Base-by-base conservation (phyloP, 2,113 vertebrate genomes). In the Perca schrenkii region DNA sequence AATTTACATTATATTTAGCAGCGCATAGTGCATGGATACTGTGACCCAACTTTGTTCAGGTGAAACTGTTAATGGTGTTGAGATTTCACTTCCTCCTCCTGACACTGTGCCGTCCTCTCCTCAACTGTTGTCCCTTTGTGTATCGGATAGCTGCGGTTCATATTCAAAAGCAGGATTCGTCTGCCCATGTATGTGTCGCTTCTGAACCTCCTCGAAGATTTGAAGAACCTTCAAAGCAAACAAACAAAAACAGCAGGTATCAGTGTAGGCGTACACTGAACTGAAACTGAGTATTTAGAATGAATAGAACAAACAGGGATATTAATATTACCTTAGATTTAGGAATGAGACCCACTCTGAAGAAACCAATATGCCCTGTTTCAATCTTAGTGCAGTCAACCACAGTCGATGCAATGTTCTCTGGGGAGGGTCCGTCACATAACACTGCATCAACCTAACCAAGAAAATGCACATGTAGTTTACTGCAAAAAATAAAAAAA, bases 321-420 rank as follows among this genome's bases (percentile, higher is more conserved):
- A 7, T 69, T 40, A 49, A n/a, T 67, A 13, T 46, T 92, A 98
- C 97, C 97, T 97, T 95, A 5, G 96, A 95, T 86, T 97, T 97
- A 31, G 97, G 96, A 86, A 98, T 92, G 70, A 97, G 93, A 3
- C 97, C 97, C 0, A 97, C 96, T 79, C 97, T 95, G 89, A 97
- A 98, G 93, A 98, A 98, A 0, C 96, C 96, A 6, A 98, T 94
- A 22, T 91, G 93, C 7, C 97, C 97, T 0, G 89, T 95, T 70
- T 97, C 94, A 0, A 98, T 97, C 85, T 96, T 97, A 61, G 97
- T 98, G 90, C 97, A 98, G 92, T 98, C 96, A n/a, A 98, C 96
- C 12, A 98, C 97, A 0, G 97, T 98, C 54, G 97, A 98, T 43
- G 97, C 97, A 43, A 97, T 95, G 70, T 97, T 98, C 88, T 98